Evolutionary conservation across 2,113 vertebrate genomes (phyloP), one percentile per base, ranked within the genome.

Genomic region (Elaphurus davidianus): DNA sequence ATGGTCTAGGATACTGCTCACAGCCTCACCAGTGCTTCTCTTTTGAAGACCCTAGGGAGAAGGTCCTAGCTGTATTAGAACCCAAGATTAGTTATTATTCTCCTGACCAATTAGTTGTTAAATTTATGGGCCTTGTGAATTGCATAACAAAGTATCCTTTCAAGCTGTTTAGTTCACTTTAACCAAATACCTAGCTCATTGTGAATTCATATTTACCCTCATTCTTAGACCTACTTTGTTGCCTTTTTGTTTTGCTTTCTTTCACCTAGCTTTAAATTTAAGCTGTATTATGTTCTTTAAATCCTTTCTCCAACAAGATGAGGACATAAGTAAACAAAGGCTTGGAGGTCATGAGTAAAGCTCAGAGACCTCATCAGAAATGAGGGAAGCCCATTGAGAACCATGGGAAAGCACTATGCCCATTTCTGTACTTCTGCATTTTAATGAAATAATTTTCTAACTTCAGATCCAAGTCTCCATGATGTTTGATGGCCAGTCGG

Each of bases 381-480:
- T 6, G 50, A 87, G 30, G 50, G 28, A 64, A 57, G 43, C 33
- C 25, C 17, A 19, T 2, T 85, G 64, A 84, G 50, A 83, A 33
- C 33, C 3, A 4, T 3, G 0, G 19, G 81, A 62, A 94, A 60
- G 36, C 15, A 54, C 28, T 47, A 27, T 95, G 23, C n/a, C 67
- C 15, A 6, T 81, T 94, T 90, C 86, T 96, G 33, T 33, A 33
- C 59, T 85, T 43, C 40, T 43, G 40, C 71, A 27, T 27, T 92
- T 82, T 98, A 97, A 98, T 36, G n/a, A 76, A 88, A 47, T 43
- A 15, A 59, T 28, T 96, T 97, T 98, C 14, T 85, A 84, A 95
- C 57, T 95, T 47, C 98, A 99, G 99, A 99, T 99, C 96, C 99
- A 99, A 98, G 99, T 99, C 71, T 99, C 99, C 40, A 99, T 99